Evolutionary conservation across 2,113 vertebrate genomes (phyloP).

Genomic region (Amphiprion ocellaris): DNA sequence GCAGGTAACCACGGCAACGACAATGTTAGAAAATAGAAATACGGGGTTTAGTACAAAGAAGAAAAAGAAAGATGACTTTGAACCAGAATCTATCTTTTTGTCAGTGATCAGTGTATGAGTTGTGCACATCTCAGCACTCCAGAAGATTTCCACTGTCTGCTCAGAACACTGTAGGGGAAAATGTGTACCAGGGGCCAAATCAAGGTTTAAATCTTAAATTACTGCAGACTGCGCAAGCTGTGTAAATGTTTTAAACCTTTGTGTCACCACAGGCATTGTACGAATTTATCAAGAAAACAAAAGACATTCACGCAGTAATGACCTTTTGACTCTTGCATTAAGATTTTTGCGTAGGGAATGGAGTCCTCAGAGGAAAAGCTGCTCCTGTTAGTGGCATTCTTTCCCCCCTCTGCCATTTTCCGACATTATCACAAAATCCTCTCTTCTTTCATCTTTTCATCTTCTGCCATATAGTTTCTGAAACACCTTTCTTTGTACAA

Average conservation of each 20-base stretch:
- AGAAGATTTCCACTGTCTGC: not conserved
- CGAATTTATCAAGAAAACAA: not conserved
- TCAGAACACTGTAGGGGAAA: not conserved
- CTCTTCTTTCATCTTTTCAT: constrained; percentile 1
- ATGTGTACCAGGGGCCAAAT: constrained; percentile 5
- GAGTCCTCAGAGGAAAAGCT: not conserved
- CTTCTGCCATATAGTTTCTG: not conserved
- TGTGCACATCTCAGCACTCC: not conserved
- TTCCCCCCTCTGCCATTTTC: not conserved
- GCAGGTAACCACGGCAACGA: constrained; percentile 37
- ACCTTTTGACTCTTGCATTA: not conserved
- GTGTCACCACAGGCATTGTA: not conserved
- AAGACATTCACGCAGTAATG: not conserved
- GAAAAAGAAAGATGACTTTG: not conserved
- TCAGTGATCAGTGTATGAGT: not conserved
- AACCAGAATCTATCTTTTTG: not conserved
- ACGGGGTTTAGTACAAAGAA: not conserved
- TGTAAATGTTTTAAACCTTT: constrained; percentile 7
- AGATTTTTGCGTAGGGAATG: not conserved
- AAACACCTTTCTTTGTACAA: not conserved
- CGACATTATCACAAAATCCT: not conserved
- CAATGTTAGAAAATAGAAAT: not conserved
- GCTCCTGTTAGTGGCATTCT: not conserved
- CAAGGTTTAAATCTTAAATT: constrained; percentile 14
- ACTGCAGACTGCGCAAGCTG: constrained; percentile 7